Evolutionary conservation across 2,888 invertebrate species (phyloP).

Genomic region (Drosophila cracens): DNA sequence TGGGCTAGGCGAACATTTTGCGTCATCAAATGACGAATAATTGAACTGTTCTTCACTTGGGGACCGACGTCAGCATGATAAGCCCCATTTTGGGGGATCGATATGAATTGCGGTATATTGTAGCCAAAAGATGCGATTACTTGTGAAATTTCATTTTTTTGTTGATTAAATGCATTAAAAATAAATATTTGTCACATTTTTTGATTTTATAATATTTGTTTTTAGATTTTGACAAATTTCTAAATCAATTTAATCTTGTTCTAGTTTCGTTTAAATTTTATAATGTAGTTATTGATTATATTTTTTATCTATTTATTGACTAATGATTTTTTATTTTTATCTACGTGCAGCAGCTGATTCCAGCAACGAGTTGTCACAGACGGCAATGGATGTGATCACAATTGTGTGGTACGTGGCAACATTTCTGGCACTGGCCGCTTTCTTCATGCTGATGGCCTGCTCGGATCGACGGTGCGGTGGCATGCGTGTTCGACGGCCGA

Average conservation of each 20-base stretch:
- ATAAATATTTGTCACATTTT: constrained; percentile 3
- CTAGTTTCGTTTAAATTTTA: not conserved
- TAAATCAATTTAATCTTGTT: not conserved
- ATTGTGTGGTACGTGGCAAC: constrained; percentile 85
- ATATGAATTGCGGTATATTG: not conserved
- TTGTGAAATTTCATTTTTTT: not conserved
- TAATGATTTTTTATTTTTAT: not conserved
- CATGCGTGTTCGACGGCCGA: constrained; percentile 46
- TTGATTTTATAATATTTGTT: not conserved
- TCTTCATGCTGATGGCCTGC: constrained; percentile 84
- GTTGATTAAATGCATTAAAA: not conserved
- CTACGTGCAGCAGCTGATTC: constrained; percentile 58
- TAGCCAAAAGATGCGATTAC: not conserved
- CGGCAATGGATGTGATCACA: constrained; percentile 84
- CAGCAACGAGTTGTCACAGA: constrained; percentile 81
- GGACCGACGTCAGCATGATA: constrained; percentile 7
- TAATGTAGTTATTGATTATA: not conserved
- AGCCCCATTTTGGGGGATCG: not conserved
- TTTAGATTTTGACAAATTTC: not conserved
- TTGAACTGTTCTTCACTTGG: not conserved
- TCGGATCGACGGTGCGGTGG: constrained; percentile 82
- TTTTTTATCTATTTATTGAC: not conserved
- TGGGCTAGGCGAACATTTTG: constrained; percentile 19
- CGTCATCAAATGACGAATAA: constrained; percentile 41
- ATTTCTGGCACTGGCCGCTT: constrained; percentile 83